These are phyloP conservation scores for Porites australiensis DNA, from an alignment of 64 coral and sea anemone species.

Conservation along the genomic window DNA sequence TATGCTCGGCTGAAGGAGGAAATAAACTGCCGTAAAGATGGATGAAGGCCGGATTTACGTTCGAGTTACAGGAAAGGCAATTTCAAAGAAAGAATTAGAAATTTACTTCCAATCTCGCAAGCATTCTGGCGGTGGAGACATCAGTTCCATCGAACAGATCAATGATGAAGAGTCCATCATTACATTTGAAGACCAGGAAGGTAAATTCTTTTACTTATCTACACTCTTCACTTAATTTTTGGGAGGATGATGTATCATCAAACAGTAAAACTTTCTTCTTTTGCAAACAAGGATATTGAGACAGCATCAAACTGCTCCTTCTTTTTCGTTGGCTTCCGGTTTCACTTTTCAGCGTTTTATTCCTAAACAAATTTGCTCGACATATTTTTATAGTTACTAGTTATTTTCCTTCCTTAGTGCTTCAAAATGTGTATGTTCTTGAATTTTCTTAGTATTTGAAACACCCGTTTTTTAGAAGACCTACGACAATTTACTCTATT, in stretches of 20 bases:
- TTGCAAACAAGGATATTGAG: too few relatives aligned
- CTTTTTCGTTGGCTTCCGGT: background rate
- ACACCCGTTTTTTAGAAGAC: too few relatives aligned
- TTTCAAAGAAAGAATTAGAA: conserved; percentile 19
- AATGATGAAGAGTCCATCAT: conserved; percentile 4
- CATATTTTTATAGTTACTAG: too few relatives aligned
- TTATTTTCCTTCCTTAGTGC: too few relatives aligned
- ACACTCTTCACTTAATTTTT: background rate
- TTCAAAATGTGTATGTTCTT: too few relatives aligned
- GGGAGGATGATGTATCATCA: too few relatives aligned
- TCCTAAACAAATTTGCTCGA: too few relatives aligned
- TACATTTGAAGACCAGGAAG: background rate
- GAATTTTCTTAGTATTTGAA: too few relatives aligned
- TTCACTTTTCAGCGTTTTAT: background rate
- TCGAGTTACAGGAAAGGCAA: background rate
- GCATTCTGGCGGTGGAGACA: conserved; percentile 20
- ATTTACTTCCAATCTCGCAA: conserved; percentile 24
- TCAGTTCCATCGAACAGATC: background rate
- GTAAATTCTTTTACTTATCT: background rate
- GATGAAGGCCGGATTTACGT: background rate
- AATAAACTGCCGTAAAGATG: background rate
- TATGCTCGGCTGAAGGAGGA: too few relatives aligned
- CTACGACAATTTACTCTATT: too few relatives aligned
- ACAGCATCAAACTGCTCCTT: too few relatives aligned
- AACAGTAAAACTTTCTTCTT: too few relatives aligned